Conservation (phyloP, 2,113 vertebrate genomes). For the Pelobates fuscus region DNA sequence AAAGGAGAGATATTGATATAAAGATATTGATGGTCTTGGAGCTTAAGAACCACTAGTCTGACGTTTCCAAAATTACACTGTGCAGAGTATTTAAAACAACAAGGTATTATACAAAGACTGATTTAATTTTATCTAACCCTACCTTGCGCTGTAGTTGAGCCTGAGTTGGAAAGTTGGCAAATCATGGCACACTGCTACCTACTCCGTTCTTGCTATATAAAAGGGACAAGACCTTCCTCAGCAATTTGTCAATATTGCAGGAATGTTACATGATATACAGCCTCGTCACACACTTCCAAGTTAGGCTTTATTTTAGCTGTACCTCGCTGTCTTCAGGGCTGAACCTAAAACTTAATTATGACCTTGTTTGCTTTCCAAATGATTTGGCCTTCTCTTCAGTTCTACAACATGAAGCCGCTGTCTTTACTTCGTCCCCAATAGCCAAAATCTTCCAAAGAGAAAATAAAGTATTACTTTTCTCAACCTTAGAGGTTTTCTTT, state of each 20-base stretch:
- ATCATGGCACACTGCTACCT: too few species aligned
- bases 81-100: too few species aligned
- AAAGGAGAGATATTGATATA: too few species aligned
- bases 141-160: too few species aligned
- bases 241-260: background rate
- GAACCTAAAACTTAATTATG: slow-evolving; percentile 61
- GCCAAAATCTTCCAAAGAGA: slow-evolving; percentile 62
- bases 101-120: too few species aligned
- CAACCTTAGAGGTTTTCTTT: slow-evolving; percentile 61
- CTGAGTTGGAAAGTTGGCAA: too few species aligned
- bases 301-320: slow-evolving; percentile 57
- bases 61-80: too few species aligned
- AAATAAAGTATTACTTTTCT: slow-evolving; percentile 64
- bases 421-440: slow-evolving; percentile 56
- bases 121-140: too few species aligned
- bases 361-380: slow-evolving; percentile 55
- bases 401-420: slow-evolving; percentile 53
- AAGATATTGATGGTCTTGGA: too few species aligned
- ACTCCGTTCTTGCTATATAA: too few species aligned
- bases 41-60: too few species aligned
- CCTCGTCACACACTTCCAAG: slow-evolving; percentile 57
- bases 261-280: slow-evolving; percentile 60
- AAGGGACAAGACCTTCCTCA: background rate
- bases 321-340: slow-evolving; percentile 56
- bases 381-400: slow-evolving; percentile 57